Conservation (phyloP, 2,113 vertebrate species). For the Fulmarus glacialis region DNA sequence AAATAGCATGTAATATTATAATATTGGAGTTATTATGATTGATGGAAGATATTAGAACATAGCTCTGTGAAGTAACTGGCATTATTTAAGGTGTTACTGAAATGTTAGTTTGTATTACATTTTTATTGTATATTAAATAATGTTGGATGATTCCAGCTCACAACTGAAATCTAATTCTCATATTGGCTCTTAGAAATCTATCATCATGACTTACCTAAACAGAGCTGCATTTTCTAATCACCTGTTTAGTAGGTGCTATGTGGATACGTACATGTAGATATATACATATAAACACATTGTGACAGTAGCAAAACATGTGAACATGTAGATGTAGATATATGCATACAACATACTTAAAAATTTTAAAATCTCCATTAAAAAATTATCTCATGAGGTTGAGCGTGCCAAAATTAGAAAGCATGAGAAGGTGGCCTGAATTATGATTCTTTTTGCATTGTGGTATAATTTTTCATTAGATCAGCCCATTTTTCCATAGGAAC, state of each 20-base stretch:
- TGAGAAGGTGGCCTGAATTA: not conserved
- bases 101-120: not conserved
- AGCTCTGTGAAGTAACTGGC: not conserved
- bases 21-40: not conserved
- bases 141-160: not conserved
- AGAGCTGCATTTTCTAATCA: not conserved
- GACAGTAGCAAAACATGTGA: not conserved
- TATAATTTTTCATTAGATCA: not conserved
- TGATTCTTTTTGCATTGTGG: not conserved
- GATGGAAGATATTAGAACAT: not conserved
- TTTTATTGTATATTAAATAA: not conserved
- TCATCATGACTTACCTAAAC: not conserved
- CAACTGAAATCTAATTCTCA: not conserved
- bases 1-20: not conserved
- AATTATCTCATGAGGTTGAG: not conserved
- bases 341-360: not conserved
- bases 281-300: not conserved
- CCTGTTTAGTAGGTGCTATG: not conserved
- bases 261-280: not conserved
- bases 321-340: not conserved
- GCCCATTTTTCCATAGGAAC: not conserved
- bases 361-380: not conserved
- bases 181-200: not conserved
- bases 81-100: not conserved
- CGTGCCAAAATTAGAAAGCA: not conserved